Base-by-base conservation (phyloP, 2,797 vertebrate species). In the Acomys russatus region DNA sequence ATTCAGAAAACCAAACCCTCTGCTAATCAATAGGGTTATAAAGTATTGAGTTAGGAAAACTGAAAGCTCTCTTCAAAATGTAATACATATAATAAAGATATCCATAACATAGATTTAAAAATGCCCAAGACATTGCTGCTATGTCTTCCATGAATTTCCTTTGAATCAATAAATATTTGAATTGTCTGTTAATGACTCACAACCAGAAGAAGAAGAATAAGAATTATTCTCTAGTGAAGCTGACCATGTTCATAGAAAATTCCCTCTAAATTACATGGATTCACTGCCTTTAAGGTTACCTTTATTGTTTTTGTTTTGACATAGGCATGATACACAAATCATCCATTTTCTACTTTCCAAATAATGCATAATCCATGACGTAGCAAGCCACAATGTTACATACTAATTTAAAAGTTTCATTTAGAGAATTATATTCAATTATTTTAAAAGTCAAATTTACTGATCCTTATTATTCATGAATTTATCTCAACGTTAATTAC, bases 401-500 rank as follows among this genome's bases (percentile, higher is more conserved):
- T 38, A 54, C 59, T 30, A 59, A 92, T 87, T 88, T 51, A 73
- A 96, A 94, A 2, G 22, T n/a, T 90, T 92, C 22, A 51, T 54
- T 18, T 90, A 10, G 12, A 86, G 93, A 80, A 90, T 20, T 10
- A 84, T 15, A 84, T 70, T 96, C 84, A 85, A 35, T 61, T 95
- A 74, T 83, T 94, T 30, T 76, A 94, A 94, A 96, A 92, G 51
- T 92, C 56, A 92, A 93, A 84, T 0, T 78, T 77, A 90, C 14
- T 12, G 71, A 88, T 64, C 9, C 0, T 68, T 88, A 84, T 33
- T 63, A 44, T 94, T 88, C 22, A 96, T n/a, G 91, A 94, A 90
- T 95, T 59, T 89, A 18, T 78, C 77, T 93, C 59, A 96, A 28
- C n/a, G 38, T 23, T 56, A 88, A 54, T n/a, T 90, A 79, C 3